phyloP scores from a whole-genome alignment of 2,113 vertebrate species.

The Odontesthes bonariensis region DNA sequence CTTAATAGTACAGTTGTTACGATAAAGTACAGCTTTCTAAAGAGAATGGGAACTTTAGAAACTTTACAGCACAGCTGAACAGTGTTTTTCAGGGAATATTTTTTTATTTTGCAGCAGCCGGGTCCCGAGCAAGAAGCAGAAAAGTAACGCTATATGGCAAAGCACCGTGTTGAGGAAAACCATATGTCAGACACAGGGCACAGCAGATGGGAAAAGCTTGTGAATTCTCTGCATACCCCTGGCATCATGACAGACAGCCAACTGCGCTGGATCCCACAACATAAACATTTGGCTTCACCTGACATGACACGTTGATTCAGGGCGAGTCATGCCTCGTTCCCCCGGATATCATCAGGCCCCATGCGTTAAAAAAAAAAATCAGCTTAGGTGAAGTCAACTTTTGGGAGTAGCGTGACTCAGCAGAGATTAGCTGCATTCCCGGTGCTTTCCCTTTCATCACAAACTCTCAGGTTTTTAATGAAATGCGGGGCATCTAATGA shows the following conservation, averaged over 20 bases:
- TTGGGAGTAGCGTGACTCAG: conserved; percentile 32
- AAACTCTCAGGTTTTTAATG: conserved; percentile 24
- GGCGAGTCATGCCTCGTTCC: conserved; percentile 47
- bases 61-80: background rate
- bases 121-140: conserved; percentile 34
- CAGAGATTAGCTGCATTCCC: conserved; percentile 11
- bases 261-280: conserved; percentile 37
- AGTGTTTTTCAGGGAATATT: conserved; percentile 32
- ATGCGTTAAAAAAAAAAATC: conserved; percentile 10
- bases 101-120: background rate
- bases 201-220: conserved; percentile 36
- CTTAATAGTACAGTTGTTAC: background rate
- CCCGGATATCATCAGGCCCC: conserved; percentile 20
- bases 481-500: conserved; percentile 35
- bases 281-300: conserved; percentile 53
- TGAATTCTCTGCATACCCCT: conserved; percentile 31
- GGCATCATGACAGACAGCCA: conserved; percentile 34
- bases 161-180: conserved; percentile 11
- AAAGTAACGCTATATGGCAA: conserved; percentile 4
- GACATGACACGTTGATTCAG: conserved; percentile 53
- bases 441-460: background rate
- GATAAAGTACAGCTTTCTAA: background rate
- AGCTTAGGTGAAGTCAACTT: conserved; percentile 12
- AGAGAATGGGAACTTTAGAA: background rate
- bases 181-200: conserved; percentile 9